phyloP scores from a whole-genome alignment of 2,797 vertebrate genomes.

The Microctenopoma lineatum region DNA sequence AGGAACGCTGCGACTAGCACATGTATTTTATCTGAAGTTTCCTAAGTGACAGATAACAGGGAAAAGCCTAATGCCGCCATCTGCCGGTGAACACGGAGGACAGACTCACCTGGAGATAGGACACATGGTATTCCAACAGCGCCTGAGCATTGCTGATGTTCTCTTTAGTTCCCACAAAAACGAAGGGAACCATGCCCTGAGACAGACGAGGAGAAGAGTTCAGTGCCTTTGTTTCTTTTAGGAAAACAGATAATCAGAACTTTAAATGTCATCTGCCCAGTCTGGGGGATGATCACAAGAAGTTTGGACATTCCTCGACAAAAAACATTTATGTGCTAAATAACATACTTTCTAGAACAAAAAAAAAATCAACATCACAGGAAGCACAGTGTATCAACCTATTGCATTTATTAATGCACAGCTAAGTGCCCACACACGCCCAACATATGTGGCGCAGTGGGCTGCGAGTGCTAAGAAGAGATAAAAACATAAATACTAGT shows the following conservation, averaged over 20 bases:
- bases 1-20: not conserved
- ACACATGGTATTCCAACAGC: conserved; percentile 92
- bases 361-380: not conserved
- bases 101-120: conserved; percentile 89
- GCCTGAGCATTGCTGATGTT: conserved; percentile 95
- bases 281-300: not conserved
- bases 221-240: not conserved
- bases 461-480: conserved; percentile 26
- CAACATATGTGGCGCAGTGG: conserved; percentile 14
- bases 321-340: conserved; percentile 1
- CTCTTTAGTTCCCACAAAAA: conserved; percentile 94
- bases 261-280: not conserved
- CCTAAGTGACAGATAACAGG: conserved; percentile 22
- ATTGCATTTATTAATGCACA: conserved; percentile 26
- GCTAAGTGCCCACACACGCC: conserved; percentile 16
- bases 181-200: conserved; percentile 94
- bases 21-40: not conserved
- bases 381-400: conserved; percentile 17
- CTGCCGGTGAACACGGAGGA: conserved; percentile 29
- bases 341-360: conserved; percentile 5
- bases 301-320: not conserved
- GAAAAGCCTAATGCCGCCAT: conserved; percentile 13
- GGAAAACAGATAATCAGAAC: not conserved
- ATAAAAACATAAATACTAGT: conserved; percentile 32
- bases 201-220: conserved; percentile 15